Base-by-base conservation (phyloP, 2,113 vertebrate species). In the Pollimyrus isidori region DNA sequence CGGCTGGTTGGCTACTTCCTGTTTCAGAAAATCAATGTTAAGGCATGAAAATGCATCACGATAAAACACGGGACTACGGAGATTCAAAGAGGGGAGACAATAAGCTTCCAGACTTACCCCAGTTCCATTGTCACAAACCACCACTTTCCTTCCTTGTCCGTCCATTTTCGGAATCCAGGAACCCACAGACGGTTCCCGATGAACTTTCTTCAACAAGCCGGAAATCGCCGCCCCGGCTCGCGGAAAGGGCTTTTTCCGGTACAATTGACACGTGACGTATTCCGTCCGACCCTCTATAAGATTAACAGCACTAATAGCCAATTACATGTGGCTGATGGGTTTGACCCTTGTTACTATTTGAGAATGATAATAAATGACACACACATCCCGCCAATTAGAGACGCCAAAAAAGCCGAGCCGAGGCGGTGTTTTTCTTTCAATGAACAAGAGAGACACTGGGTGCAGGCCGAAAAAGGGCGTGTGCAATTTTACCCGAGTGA, bases 111-210 rank as follows among this genome's bases (percentile, higher is more conserved):
- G n/a, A 94, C 97, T 95, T 90, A 97, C 97, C 96, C 97, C 97
- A 21, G 97, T 97, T 90, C 97, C 97, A 91, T 97, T 97, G 95
- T 97, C 97, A 92, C 97, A 97, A 92, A 97, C 97, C 91, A 98
- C 97, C 91, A 97, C 97, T 93, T 97, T 97, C 94, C 96, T 95
- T 93, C 97, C 97, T 90, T 96, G 96, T 92, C 96, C 96, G 94
- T 98, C 97, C 97, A 98, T 97, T 30, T 92, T 93, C 17, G 73
- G 88, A 73, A 73, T 86, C 92, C 91, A 88, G 89, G 92, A 91
- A 91, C 87, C 91, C 85, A 93, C 89, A 87, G 50, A 88, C 91
- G 89, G 87, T 86, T 89, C 89, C 62, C 89, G 86, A 86, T 82
- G 90, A 91, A 91, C 92, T 92, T 93, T 93, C 91, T 92, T 87